Base-by-base conservation (phyloP, 2,888 invertebrate species). In the Leptinotarsa peninsularis region DNA sequence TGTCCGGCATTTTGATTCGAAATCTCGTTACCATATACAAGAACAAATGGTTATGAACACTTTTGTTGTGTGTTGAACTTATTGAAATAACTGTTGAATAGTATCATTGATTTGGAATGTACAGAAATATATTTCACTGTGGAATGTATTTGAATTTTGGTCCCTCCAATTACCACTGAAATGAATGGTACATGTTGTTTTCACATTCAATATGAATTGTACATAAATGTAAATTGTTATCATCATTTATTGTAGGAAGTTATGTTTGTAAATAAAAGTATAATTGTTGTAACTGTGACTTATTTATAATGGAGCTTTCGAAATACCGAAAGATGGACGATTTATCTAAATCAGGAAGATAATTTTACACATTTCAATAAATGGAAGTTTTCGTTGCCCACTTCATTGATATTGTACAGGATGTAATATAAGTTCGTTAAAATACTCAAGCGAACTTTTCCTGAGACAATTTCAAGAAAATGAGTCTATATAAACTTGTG, bases 211-310 rank as follows among this genome's bases (percentile, higher is more conserved):
- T 50, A 54, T 68, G 17, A 50, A 50, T 70, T 49, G 60, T 76
- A 71, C 60, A 74, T 56, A 74, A 54, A 69, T 75, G 80, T 76
- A 80, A 75, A 80, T 76, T 80, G 75, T 80, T 78, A 77, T 10
- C 18, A 76, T 73, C 27, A 71, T 73, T 73, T 76, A 70, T 72
- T 77, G 78, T 80, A 77, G 74, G 76, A 78, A 74, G 79, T 78
- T 79, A 82, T 81, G 81, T 81, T 79, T 82, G 79, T 79, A 75
- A 78, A 80, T 79, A 79, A 78, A 76, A 75, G 72, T 71, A 73
- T 77, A 68, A 79, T 78, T 80, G 80, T 80, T 80, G 77, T 78
- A 78, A 63, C 50, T 43, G 10, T 33, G 18, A 58, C 18, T 33
- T 73, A 71, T 73, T 73, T 27, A 4, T 56, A 58, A 21, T 49